A percentile compares a stretch with the other conserved stretches of the same genome.
These are phyloP conservation scores for Natator depressus DNA, from an alignment of 2,113 vertebrate genomes.

Conservation along the genomic window DNA sequence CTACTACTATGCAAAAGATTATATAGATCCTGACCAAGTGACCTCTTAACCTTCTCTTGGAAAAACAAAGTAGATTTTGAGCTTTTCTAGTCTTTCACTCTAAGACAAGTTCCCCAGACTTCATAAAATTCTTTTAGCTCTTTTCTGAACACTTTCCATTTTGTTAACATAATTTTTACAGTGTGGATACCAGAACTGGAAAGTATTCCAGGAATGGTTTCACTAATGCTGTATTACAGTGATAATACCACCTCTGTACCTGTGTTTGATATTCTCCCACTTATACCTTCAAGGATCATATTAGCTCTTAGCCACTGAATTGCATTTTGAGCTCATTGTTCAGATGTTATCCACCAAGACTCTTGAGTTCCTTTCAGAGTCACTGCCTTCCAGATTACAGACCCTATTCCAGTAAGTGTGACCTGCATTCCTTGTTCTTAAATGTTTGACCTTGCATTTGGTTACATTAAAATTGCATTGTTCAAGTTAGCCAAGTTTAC, in stretches of 20 bases:
- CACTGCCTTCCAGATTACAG: neutral
- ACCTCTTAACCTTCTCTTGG: neutral
- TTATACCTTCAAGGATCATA: neutral
- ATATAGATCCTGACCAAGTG: neutral
- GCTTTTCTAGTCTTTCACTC: neutral
- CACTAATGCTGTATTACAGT: neutral
- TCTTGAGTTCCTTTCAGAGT: neutral
- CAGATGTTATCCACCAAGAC: neutral
- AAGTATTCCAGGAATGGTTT: conserved; percentile 10
- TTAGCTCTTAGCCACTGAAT: neutral
- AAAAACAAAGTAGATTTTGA: neutral
- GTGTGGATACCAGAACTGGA: neutral
- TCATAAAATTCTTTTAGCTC: neutral
- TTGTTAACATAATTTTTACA: conserved; percentile 1
- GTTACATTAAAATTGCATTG: neutral
- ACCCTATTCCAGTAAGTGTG: accelerated
- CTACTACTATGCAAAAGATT: neutral
- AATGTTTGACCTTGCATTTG: neutral
- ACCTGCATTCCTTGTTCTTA: neutral
- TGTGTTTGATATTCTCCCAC: neutral
- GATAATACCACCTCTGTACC: neutral
- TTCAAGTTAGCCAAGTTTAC: neutral
- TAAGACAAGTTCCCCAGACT: neutral
- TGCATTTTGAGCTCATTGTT: neutral
- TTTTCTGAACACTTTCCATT: neutral